These are phyloP conservation scores for Xenotilapia flavipinnis DNA, from an alignment of 2,113 vertebrate genomes.

Conservation along the genomic window DNA sequence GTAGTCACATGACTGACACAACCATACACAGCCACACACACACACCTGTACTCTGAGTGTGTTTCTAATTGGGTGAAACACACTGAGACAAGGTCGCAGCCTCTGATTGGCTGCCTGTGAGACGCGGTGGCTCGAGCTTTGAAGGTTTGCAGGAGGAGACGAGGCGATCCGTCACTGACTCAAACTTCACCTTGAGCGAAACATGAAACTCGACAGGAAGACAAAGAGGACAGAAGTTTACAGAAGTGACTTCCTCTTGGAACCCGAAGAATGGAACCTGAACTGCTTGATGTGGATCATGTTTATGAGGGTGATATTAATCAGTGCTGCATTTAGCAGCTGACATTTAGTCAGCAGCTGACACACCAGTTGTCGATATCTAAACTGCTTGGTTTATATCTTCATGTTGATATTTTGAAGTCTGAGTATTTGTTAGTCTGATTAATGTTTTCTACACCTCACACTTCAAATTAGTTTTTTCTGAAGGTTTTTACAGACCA, in stretches of 20 bases:
- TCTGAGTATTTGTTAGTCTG: not conserved
- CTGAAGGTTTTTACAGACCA: not conserved
- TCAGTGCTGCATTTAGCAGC: not conserved
- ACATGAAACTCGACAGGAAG: not conserved
- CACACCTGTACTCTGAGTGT: not conserved
- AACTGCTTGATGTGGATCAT: not conserved
- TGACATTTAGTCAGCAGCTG: not conserved
- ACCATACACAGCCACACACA: not conserved
- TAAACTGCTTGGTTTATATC: not conserved
- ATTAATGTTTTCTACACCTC: not conserved
- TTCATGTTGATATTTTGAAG: not conserved
- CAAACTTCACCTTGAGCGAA: not conserved
- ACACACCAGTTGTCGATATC: not conserved
- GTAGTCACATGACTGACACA: not conserved
- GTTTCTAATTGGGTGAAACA: not conserved
- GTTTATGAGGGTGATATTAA: not conserved
- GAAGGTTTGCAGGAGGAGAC: not conserved
- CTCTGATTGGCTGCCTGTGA: not conserved
- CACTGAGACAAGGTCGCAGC: not conserved
- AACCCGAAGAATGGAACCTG: not conserved
- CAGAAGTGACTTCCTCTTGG: not conserved
- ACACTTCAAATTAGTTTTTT: not conserved
- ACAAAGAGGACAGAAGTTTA: not conserved
- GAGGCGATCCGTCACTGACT: not conserved
- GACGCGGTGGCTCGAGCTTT: not conserved